These are phyloP conservation scores for Corvus moneduloides DNA, from an alignment of 2,113 vertebrate genomes.

Conservation along the genomic window DNA sequence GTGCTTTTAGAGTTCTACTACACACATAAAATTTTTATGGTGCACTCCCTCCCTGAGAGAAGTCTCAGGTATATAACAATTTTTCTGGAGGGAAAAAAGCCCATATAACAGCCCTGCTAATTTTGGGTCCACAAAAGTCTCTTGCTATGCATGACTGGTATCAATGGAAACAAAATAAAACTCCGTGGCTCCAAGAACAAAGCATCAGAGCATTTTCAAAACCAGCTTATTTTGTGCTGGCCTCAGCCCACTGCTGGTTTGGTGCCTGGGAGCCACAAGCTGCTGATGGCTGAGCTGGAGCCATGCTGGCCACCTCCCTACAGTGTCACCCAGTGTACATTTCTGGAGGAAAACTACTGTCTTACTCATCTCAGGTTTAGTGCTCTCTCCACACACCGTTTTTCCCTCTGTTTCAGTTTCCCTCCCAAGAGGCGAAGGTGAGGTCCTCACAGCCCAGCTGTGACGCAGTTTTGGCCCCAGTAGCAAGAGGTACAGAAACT, in stretches of 20 bases:
- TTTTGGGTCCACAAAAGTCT: not conserved
- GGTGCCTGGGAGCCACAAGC: not conserved
- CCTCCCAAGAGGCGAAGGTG: not conserved
- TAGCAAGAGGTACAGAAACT: not conserved
- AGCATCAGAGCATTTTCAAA: not conserved
- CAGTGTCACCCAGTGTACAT: accelerated
- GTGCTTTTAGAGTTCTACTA: conserved; percentile 35
- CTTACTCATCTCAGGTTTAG: not conserved
- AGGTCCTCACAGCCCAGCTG: not conserved
- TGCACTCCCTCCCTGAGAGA: not conserved
- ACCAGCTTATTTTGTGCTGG: not conserved
- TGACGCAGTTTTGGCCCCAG: not conserved
- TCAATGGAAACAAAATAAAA: not conserved
- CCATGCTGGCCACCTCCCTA: not conserved
- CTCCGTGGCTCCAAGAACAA: not conserved
- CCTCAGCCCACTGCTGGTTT: not conserved
- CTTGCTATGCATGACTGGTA: not conserved
- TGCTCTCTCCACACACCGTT: not conserved
- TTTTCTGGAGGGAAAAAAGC: not conserved
- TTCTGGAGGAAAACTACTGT: not conserved
- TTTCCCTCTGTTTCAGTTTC: not conserved
- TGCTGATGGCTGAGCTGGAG: not conserved
- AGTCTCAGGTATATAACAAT: not conserved
- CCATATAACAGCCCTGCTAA: not conserved
- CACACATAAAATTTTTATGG: conserved; percentile 7